Evolutionary conservation across 2,113 vertebrate genomes (phyloP).

Genomic region (Passer domesticus): DNA sequence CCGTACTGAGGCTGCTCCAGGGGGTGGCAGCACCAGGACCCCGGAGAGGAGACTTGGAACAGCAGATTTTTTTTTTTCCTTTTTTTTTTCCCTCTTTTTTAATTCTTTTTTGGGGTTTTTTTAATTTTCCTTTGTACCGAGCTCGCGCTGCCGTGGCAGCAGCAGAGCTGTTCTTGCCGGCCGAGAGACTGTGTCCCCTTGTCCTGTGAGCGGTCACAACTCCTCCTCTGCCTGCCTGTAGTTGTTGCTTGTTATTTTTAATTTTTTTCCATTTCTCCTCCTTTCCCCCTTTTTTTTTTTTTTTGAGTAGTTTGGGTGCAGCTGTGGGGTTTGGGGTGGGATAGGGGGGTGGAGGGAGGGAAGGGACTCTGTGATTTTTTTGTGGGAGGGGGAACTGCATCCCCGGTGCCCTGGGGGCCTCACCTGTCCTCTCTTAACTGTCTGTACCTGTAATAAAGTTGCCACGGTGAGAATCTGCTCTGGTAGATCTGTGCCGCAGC

Average conservation of each 20-base stretch:
- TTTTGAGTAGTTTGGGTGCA: background rate
- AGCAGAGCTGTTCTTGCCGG: background rate
- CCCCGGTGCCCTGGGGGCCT: background rate
- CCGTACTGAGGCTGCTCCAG: slow-evolving; percentile 83
- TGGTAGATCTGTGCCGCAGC: background rate
- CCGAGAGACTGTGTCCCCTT: slow-evolving; percentile 5
- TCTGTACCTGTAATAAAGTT: slow-evolving; percentile 75
- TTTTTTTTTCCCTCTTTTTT: background rate
- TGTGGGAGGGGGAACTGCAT: background rate
- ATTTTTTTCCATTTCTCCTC: background rate
- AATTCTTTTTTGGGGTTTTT: background rate
- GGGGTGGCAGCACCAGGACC: slow-evolving; percentile 13
- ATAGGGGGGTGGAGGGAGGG: background rate
- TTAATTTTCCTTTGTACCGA: background rate
- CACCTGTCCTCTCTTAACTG: slow-evolving; percentile 55
- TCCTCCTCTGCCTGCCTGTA: background rate
- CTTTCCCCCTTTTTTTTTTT: background rate
- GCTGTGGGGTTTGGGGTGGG: background rate
- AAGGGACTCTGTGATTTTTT: background rate
- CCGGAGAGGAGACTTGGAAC: slow-evolving; percentile 27
- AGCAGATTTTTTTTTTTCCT: background rate
- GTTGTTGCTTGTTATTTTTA: background rate
- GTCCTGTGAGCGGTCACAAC: background rate
- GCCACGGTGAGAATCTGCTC: background rate
- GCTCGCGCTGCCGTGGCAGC: slow-evolving; percentile 9